Percentiles rank a stretch among this genome's conserved stretches.
These are phyloP conservation scores for Philereme vetulata DNA, from an alignment of 2,888 invertebrate species.

Conservation along the genomic window DNA sequence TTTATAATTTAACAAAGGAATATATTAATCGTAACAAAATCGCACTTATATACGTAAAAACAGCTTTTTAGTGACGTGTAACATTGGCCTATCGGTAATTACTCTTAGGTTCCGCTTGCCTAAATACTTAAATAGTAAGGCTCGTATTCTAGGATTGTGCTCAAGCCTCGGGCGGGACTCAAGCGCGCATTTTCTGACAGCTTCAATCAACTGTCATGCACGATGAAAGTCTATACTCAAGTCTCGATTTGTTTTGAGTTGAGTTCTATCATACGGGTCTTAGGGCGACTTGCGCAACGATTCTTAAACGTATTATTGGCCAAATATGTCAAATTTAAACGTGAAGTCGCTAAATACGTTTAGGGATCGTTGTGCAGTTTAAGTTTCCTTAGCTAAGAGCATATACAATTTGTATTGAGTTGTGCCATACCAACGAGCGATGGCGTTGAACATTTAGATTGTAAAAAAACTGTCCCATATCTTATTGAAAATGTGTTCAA, in stretches of 20 bases:
- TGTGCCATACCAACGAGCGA: slow-evolving; percentile 65
- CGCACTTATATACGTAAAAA: slow-evolving; percentile 75
- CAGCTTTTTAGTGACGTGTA: slow-evolving; percentile 61
- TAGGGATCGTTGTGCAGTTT: too few relatives aligned
- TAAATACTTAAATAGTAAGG: slow-evolving; percentile 30
- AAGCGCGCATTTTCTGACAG: too few relatives aligned
- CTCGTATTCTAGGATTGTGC: too few relatives aligned
- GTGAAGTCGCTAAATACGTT: too few relatives aligned
- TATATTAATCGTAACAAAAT: slow-evolving; percentile 55
- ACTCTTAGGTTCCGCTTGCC: slow-evolving; percentile 56
- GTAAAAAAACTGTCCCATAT: slow-evolving; percentile 69
- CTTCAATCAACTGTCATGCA: too few relatives aligned
- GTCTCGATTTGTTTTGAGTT: slow-evolving; percentile 11
- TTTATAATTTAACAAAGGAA: slow-evolving; percentile 66
- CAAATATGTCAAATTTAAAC: too few relatives aligned
- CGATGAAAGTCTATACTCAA: too few relatives aligned
- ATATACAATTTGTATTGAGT: slow-evolving; percentile 46
- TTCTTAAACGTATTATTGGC: too few relatives aligned
- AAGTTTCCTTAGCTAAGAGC: slow-evolving; percentile 36
- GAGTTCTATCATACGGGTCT: slow-evolving; percentile 21
- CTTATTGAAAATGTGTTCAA: slow-evolving; percentile 81
- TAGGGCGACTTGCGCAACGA: too few relatives aligned
- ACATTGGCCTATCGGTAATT: slow-evolving; percentile 57
- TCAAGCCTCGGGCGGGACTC: too few relatives aligned
- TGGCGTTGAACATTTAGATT: slow-evolving; percentile 55